phyloP scores from a whole-genome alignment of 30 jellyfish, hydroid and myxozoan species.

The Euphysa ruthae region DNA sequence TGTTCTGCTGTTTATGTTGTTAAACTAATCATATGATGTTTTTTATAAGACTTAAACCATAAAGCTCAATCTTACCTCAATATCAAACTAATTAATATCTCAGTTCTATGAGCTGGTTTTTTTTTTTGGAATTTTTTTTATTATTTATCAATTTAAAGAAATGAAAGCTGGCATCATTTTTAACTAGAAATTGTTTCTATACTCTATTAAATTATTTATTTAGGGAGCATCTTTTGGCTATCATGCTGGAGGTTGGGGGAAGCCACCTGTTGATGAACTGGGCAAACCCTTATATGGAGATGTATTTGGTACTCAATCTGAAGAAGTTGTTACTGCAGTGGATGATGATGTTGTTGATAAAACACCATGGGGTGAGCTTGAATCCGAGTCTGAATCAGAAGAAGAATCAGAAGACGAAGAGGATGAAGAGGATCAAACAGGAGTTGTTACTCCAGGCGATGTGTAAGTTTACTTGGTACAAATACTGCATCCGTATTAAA shows the following conservation, averaged over 20 bases:
- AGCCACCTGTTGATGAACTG: slow-evolving; percentile 99
- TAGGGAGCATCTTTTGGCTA: slow-evolving; percentile 99
- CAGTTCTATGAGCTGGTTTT: no score
- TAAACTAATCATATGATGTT: no score
- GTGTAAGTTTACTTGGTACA: slow-evolving; percentile 60
- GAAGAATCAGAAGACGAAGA: slow-evolving; percentile 78
- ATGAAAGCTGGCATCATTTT: background rate
- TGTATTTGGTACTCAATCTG: slow-evolving; percentile 86
- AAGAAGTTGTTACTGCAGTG: slow-evolving; percentile 42
- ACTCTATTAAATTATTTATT: background rate
- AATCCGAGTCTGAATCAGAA: slow-evolving; percentile 85
- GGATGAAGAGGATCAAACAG: slow-evolving; percentile 87
- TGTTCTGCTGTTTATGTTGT: no score
- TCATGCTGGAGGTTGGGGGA: slow-evolving; percentile 99
- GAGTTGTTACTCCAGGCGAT: slow-evolving; percentile 96
- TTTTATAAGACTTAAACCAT: no score
- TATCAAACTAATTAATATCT: no score
- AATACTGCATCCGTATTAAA: no score
- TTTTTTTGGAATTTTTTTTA: background rate
- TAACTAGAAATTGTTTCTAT: no score
- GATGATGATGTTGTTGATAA: slow-evolving; percentile 79
- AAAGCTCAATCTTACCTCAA: no score
- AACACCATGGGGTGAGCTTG: slow-evolving; percentile 99
- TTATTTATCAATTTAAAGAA: background rate
- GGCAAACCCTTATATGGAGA: slow-evolving; percentile 99